phyloP scores from a whole-genome alignment of 2,113 vertebrate species.

The Heterotis niloticus region DNA sequence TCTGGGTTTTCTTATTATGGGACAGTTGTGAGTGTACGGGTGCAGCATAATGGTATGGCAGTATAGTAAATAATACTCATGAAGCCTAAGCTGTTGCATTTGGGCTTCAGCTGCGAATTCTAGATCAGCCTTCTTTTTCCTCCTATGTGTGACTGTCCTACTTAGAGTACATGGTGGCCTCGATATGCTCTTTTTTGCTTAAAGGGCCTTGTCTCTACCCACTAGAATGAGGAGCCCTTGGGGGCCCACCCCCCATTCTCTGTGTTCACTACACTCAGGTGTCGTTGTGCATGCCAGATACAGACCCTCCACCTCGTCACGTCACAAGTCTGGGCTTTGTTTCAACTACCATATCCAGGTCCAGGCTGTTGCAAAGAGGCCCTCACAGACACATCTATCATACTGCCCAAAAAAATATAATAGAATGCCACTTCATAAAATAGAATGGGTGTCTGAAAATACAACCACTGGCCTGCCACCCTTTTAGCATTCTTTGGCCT shows the following conservation, averaged over 20 bases:
- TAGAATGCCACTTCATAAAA: neutral
- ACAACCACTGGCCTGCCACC: neutral
- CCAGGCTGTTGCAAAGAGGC: constrained; percentile 26
- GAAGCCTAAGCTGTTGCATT: neutral
- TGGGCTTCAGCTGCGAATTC: neutral
- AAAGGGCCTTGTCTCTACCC: neutral
- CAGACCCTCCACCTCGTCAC: too few species aligned
- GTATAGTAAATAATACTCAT: too few species aligned
- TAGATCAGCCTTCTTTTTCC: neutral
- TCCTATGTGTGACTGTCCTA: constrained; percentile 14
- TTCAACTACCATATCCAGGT: neutral
- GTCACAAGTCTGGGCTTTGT: too few species aligned
- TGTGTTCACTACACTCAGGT: neutral
- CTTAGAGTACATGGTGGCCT: constrained; percentile 14
- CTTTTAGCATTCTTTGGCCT: neutral
- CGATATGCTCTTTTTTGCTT: neutral
- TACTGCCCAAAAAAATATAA: neutral
- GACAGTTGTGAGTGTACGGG: too few species aligned
- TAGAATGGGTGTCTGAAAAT: neutral
- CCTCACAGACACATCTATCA: neutral
- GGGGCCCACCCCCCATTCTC: neutral
- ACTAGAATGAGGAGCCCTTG: neutral
- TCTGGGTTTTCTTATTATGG: too few species aligned
- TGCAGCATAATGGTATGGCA: too few species aligned
- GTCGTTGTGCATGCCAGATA: too few species aligned